phyloP scores from a whole-genome alignment of 2,113 vertebrate species.

The Equus quagga region DNA sequence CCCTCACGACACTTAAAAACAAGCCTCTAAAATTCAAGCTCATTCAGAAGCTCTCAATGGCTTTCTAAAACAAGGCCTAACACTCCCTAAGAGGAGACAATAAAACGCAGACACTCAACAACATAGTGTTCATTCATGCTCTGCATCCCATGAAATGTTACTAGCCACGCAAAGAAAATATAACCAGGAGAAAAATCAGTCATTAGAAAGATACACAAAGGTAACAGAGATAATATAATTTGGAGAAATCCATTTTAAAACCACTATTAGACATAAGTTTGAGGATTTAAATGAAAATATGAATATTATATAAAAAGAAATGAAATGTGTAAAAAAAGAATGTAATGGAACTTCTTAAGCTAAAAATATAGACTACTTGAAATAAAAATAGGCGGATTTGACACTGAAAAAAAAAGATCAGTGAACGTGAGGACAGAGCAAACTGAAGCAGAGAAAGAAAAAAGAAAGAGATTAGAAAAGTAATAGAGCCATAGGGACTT shows the following conservation, averaged over 20 bases:
- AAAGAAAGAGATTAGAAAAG: background rate
- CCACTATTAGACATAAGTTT: background rate
- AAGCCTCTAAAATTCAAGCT: background rate
- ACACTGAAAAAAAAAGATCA: background rate
- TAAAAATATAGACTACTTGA: background rate
- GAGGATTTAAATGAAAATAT: background rate
- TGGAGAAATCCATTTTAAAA: background rate
- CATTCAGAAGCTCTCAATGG: background rate
- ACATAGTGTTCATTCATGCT: background rate
- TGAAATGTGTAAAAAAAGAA: background rate
- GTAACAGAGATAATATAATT: background rate
- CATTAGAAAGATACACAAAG: background rate
- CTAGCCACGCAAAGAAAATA: background rate
- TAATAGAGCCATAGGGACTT: background rate
- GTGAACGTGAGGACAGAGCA: background rate
- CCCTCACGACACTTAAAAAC: background rate
- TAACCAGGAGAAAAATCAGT: slow-evolving; percentile 6
- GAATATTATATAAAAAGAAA: background rate
- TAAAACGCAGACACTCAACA: background rate
- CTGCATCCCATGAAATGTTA: background rate
- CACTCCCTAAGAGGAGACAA: background rate
- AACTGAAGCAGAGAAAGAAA: background rate
- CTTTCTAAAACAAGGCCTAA: background rate
- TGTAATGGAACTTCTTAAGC: background rate
- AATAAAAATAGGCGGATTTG: background rate